A percentile compares a stretch with the other conserved stretches of the same genome.
Conservation (phyloP, 2,888 invertebrate genomes). For the Lobophora halterata region DNA sequence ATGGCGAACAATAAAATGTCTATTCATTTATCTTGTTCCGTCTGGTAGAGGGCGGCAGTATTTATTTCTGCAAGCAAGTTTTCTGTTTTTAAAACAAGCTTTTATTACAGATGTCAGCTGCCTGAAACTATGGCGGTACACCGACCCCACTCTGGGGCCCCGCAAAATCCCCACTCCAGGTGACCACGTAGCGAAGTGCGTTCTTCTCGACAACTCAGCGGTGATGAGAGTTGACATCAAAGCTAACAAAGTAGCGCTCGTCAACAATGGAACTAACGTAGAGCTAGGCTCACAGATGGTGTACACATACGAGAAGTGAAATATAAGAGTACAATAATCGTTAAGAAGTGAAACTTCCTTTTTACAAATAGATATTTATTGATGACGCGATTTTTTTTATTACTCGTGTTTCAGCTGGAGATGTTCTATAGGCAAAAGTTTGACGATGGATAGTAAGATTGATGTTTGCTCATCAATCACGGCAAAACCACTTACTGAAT, state of each 20-base stretch:
- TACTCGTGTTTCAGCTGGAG: too few species aligned
- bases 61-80: slow-evolving; percentile 5
- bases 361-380: slow-evolving; percentile 37
- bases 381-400: slow-evolving; percentile 15
- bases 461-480: too few species aligned
- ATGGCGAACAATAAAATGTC: too few species aligned
- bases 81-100: slow-evolving; percentile 6
- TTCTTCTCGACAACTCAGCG: slow-evolving; percentile 64
- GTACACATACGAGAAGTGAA: slow-evolving; percentile 72
- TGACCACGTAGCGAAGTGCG: slow-evolving; percentile 83
- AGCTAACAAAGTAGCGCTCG: slow-evolving; percentile 64
- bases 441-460: too few species aligned
- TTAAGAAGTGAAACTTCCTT: slow-evolving; percentile 25
- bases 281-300: slow-evolving; percentile 77
- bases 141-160: slow-evolving; percentile 88
- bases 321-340: slow-evolving; percentile 31
- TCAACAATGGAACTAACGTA: slow-evolving; percentile 61
- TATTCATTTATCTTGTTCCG: too few species aligned
- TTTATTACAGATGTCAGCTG: slow-evolving; percentile 78
- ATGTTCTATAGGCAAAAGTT: too few species aligned
- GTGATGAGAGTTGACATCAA: slow-evolving; percentile 77
- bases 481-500: too few species aligned
- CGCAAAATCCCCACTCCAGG: slow-evolving; percentile 87
- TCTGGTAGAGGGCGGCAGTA: too few species aligned
- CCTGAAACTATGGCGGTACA: slow-evolving; percentile 88